These are phyloP conservation scores for Epicampocera succincta DNA, from an alignment of 2,888 invertebrate genomes.

Conservation along the genomic window DNA sequence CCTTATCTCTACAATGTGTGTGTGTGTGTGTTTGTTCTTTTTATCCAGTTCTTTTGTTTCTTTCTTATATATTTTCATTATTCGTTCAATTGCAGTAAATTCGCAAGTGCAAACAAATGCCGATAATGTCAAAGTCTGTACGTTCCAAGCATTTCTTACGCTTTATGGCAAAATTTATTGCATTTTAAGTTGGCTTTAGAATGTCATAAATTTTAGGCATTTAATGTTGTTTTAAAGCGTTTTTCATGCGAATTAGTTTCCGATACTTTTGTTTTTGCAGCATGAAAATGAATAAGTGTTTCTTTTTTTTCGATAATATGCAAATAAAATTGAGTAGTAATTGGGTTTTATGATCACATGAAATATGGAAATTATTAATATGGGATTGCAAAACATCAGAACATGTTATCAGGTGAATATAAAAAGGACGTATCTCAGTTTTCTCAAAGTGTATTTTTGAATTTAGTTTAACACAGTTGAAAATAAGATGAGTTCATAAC, in stretches of 20 bases:
- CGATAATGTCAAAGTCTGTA: slow-evolving; percentile 73
- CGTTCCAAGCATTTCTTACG: slow-evolving; percentile 61
- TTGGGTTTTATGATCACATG: slow-evolving; percentile 42
- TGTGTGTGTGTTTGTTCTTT: too few species aligned
- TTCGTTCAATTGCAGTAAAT: slow-evolving; percentile 77
- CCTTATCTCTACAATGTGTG: slow-evolving; percentile 64
- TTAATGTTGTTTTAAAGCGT: slow-evolving; percentile 70
- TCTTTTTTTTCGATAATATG: slow-evolving; percentile 18
- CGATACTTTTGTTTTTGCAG: not conserved
- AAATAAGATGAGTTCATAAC: too few species aligned
- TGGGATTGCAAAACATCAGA: too few species aligned
- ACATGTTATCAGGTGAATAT: too few species aligned
- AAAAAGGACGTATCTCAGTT: too few species aligned
- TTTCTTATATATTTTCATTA: slow-evolving; percentile 74
- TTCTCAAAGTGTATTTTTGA: too few species aligned
- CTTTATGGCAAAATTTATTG: slow-evolving; percentile 73
- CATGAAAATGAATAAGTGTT: not conserved
- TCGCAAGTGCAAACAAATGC: slow-evolving; percentile 77
- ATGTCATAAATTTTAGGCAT: slow-evolving; percentile 72
- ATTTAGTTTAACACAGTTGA: too few species aligned
- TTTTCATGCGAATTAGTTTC: slow-evolving; percentile 43
- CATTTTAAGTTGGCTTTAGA: slow-evolving; percentile 69
- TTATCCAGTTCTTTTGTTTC: slow-evolving; percentile 32
- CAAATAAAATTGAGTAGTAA: slow-evolving; percentile 32
- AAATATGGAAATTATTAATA: slow-evolving; percentile 11